phyloP scores from a whole-genome alignment of 1,140 invertebrate species.

The Steinernema khuongi region DNA sequence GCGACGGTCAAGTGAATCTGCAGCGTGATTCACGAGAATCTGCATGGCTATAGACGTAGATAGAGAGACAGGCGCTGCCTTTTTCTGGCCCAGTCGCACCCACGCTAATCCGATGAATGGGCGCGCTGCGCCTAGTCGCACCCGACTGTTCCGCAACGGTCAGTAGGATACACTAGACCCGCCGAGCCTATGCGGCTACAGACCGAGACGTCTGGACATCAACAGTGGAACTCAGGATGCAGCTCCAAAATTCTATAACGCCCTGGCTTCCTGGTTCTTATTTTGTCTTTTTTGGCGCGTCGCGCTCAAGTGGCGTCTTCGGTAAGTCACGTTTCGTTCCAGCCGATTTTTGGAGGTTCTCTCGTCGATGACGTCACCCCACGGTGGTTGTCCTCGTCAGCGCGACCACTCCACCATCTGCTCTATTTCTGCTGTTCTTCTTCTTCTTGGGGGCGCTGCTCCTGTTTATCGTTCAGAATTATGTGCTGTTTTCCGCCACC shows the following conservation, averaged over 20 bases:
- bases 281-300: no score
- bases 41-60: not conserved
- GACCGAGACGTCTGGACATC: no score
- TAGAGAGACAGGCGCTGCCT: not conserved
- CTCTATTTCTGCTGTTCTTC: not conserved
- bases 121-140: not conserved
- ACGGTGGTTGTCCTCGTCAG: not conserved
- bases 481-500: not conserved
- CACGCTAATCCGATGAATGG: no score
- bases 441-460: no score
- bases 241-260: no score
- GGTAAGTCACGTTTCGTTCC: not conserved
- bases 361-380: not conserved
- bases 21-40: no score
- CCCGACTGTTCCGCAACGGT: not conserved
- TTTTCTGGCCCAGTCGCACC: not conserved
- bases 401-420: not conserved
- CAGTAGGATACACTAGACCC: no score
- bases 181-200: no score
- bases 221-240: no score
- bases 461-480: not conserved
- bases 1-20: no score
- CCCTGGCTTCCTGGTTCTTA: no score
- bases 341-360: slow-evolving; percentile 8
- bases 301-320: not conserved